These are phyloP conservation scores for Karalla daura DNA, from an alignment of 2,797 vertebrate species.

Conservation along the genomic window DNA sequence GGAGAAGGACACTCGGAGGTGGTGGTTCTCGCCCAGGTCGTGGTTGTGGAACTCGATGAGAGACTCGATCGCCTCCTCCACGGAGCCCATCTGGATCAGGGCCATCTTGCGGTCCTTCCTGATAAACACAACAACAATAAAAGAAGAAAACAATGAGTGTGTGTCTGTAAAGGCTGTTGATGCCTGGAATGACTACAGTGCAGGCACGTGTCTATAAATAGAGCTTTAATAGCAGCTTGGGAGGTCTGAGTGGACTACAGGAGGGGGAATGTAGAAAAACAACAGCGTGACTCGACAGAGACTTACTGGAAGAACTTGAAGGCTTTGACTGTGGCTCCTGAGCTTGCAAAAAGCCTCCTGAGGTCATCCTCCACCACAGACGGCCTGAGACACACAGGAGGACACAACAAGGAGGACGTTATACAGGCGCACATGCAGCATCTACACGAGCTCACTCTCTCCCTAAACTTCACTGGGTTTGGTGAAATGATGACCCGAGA, in stretches of 20 bases:
- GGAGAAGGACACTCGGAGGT: constrained; percentile 96
- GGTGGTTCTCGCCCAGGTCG: constrained; percentile 96
- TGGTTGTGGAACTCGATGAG: constrained; percentile 98
- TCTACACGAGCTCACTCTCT: background rate
- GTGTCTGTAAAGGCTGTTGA: too few species aligned
- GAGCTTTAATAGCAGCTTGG: background rate
- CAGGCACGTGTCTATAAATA: background rate
- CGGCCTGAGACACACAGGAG: constrained; percentile 81
- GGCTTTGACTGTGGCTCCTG: constrained; percentile 92
- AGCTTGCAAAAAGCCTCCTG: constrained; percentile 90
- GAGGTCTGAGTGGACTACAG: background rate
- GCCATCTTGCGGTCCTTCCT: constrained; percentile 99
- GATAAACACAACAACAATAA: too few species aligned
- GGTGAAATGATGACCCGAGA: constrained; percentile 7
- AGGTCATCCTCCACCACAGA: constrained; percentile 94
- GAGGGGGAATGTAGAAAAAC: background rate
- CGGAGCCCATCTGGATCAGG: constrained; percentile 97
- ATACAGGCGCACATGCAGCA: background rate
- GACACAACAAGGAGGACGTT: constrained; percentile 1
- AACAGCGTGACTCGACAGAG: background rate
- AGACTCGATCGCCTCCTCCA: constrained; percentile 94
- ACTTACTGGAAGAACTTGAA: constrained; percentile 99
- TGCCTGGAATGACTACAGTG: too few species aligned
- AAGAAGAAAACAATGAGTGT: background rate
- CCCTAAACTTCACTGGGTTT: background rate